Evolutionary conservation across 1,140 invertebrate genomes (phyloP).

Genomic region (Harlomillsia oculata): DNA sequence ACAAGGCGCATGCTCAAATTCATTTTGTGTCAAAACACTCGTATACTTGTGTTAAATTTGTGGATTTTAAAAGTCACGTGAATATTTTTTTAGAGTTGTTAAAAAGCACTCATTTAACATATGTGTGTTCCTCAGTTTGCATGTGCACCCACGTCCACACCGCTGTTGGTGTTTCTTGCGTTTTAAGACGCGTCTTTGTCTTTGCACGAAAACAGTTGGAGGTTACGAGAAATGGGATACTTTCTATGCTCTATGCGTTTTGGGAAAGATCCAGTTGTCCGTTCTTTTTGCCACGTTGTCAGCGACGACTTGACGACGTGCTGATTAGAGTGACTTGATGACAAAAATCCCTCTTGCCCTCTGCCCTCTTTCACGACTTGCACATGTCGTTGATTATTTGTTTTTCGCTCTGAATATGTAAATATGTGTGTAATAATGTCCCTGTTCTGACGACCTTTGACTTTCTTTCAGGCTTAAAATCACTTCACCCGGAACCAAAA

Average conservation of each 20-base stretch:
- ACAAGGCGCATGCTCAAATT: too few species aligned
- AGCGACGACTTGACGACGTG: conserved; percentile 8
- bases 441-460: conserved; percentile 9
- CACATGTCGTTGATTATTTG: conserved; percentile 25
- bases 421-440: conserved; percentile 26
- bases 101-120: too few species aligned
- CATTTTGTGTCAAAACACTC: too few species aligned
- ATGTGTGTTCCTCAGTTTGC: too few species aligned
- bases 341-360: conserved; percentile 18
- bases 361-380: conserved; percentile 13
- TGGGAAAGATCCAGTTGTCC: not conserved
- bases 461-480: not conserved
- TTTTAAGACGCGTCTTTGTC: too few species aligned
- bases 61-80: too few species aligned
- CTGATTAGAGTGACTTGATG: conserved; percentile 22
- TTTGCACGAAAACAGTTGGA: too few species aligned
- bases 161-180: too few species aligned
- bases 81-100: too few species aligned
- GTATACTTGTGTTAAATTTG: too few species aligned
- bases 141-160: too few species aligned
- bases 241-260: not conserved
- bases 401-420: conserved; percentile 25
- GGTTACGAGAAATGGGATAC: too few species aligned
- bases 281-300: not conserved
- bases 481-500: not conserved